phyloP scores from a whole-genome alignment of 2,888 invertebrate genomes.

The Epistrophella euchroma region DNA sequence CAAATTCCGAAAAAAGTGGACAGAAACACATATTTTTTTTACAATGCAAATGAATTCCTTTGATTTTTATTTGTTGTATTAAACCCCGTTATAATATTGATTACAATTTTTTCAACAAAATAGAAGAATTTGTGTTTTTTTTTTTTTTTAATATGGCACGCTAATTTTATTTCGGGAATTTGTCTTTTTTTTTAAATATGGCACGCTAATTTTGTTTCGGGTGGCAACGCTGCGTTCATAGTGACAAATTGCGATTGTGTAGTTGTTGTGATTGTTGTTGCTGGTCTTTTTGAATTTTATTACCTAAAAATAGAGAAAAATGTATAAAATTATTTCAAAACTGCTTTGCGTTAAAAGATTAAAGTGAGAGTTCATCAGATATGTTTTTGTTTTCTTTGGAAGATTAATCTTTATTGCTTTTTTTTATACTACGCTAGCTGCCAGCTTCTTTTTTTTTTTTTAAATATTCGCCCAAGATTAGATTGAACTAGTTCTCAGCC shows the following conservation, averaged over 20 bases:
- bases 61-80: too few species aligned
- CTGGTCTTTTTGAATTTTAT: constrained; percentile 12
- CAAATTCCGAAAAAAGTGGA: too few species aligned
- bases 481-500: constrained; percentile 36
- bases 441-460: background rate
- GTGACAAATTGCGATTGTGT: constrained; percentile 24
- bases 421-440: background rate
- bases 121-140: too few species aligned
- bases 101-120: too few species aligned
- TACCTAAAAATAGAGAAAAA: constrained; percentile 13
- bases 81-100: too few species aligned
- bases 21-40: too few species aligned
- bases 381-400: background rate
- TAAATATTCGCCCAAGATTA: background rate
- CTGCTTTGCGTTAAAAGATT: constrained; percentile 21
- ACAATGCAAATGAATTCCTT: too few species aligned
- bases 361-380: constrained; percentile 18
- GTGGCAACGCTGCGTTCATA: background rate
- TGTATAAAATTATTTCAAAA: constrained; percentile 17
- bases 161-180: too few species aligned
- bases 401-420: constrained; percentile 9
- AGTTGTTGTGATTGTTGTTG: background rate
- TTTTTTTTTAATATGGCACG: too few species aligned
- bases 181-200: too few species aligned
- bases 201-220: too few species aligned